phyloP scores from a whole-genome alignment of 2,888 invertebrate species.

The Dichetophora obliterata region DNA sequence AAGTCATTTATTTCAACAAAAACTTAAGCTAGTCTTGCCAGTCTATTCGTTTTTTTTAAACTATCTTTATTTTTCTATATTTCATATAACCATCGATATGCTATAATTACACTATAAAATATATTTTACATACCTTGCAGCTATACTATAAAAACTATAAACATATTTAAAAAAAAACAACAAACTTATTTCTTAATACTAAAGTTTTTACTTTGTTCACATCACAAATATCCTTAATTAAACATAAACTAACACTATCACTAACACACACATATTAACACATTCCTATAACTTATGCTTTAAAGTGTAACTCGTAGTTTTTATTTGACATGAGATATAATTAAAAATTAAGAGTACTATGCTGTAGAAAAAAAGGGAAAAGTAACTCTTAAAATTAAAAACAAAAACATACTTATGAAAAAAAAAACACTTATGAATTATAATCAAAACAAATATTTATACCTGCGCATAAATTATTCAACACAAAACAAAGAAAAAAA shows the following conservation, averaged over 20 bases:
- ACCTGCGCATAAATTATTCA: not conserved
- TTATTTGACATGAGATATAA: not conserved
- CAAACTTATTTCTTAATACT: not conserved
- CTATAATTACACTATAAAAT: not conserved
- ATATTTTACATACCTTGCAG: not conserved
- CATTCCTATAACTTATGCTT: conserved; percentile 31
- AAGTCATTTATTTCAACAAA: conserved; percentile 12
- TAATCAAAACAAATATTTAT: conserved; percentile 6
- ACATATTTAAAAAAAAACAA: not conserved
- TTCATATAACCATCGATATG: conserved; percentile 26
- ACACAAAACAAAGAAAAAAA: not conserved
- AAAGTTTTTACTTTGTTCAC: not conserved
- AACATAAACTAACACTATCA: not conserved
- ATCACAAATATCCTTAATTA: not conserved
- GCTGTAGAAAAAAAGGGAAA: not conserved
- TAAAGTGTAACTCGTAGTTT: not conserved
- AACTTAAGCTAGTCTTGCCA: conserved; percentile 30
- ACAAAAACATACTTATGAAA: not conserved
- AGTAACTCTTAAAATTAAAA: not conserved
- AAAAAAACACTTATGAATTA: not conserved
- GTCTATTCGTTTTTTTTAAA: not conserved
- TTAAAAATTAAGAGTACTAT: not conserved
- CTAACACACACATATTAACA: conserved; percentile 15
- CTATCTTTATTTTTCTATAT: not conserved
- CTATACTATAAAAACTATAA: not conserved